phyloP scores from a whole-genome alignment of 2,113 vertebrate species.

The Sinocyclocheilus anshuiensis region DNA sequence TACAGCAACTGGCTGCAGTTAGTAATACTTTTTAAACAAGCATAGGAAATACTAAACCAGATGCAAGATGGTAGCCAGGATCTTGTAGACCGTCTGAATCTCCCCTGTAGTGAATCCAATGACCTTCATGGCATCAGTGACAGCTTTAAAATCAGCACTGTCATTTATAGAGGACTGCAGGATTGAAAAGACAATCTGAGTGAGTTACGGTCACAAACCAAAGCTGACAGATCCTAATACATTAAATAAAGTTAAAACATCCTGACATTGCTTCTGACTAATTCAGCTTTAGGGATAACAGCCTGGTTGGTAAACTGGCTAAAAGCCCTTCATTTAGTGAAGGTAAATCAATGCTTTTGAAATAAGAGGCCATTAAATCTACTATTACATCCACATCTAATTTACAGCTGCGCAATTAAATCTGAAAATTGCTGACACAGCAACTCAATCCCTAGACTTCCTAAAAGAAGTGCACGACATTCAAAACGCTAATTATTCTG shows the following conservation, averaged over 20 bases:
- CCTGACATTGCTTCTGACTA: background rate
- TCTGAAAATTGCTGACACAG: constrained; percentile 32
- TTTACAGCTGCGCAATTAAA: constrained; percentile 41
- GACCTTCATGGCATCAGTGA: constrained; percentile 96
- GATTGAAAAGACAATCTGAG: background rate
- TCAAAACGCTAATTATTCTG: constrained; percentile 20
- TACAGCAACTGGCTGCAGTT: background rate
- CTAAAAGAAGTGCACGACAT: constrained; percentile 18
- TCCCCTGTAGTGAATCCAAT: constrained; percentile 95
- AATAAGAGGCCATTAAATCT: background rate
- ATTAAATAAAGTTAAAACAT: background rate
- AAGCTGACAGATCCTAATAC: background rate
- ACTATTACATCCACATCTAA: background rate
- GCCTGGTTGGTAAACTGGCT: background rate
- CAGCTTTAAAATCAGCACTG: constrained; percentile 88
- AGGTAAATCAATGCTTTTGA: background rate
- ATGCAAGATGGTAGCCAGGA: constrained; percentile 91
- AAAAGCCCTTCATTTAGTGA: background rate
- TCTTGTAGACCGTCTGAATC: constrained; percentile 93
- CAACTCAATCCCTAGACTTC: constrained; percentile 27
- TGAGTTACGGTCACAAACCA: constrained; percentile 13
- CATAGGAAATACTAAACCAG: constrained; percentile 77
- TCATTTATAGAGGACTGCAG: constrained; percentile 89
- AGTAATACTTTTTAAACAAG: background rate
- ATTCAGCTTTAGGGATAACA: constrained; percentile 11